Evolutionary conservation across 2,888 invertebrate species (phyloP), one percentile per base, ranked within the genome.

Genomic region (Agriopis marginaria): DNA sequence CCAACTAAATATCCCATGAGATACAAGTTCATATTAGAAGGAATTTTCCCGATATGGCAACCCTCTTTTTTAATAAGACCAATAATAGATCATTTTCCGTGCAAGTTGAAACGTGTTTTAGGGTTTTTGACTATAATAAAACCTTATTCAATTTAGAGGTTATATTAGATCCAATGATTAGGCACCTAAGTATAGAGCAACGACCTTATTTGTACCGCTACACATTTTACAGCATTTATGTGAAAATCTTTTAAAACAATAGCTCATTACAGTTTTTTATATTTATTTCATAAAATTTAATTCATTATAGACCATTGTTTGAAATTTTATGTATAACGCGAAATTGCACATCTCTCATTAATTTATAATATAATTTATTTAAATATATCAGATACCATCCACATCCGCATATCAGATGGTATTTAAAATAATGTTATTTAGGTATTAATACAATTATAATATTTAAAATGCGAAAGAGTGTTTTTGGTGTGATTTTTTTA

Each of bases 41-140:
- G 54, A 42, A 40, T 17, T 14, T 17, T 40, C 4, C 5, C 3
- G 11, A 23, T 12, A 40, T 56, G 56, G 66, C 42, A 66, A 62
- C 55, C 23, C 14, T 66, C 7, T 14, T 61, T 44, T 42, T 62
- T 40, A 60, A 47, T 55, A 49, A 14, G 10, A 49, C 54, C 11
- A 61, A 61, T 65, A 44, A 45, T 55, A 66, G 49, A 56, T 58
- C 23, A 40, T 53, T 62, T 67, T 63, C 51, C 67, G 56, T 63
- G 44, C 64, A 47, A n/a, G 70, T 64, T 64, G 23, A 12, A 61
- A 64, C 63, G 60, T 49, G 70, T 70, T 70, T 62, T 14, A 40
- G n/a, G 49, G 58, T 64, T 42, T 51, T 7, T 42, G 64, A 65
- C 44, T 12, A 45, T 7, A 62, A 51, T 39, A 12, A 32, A 42